phyloP scores from a whole-genome alignment of 2,797 vertebrate genomes.

The Artibeus jamaicensis region DNA sequence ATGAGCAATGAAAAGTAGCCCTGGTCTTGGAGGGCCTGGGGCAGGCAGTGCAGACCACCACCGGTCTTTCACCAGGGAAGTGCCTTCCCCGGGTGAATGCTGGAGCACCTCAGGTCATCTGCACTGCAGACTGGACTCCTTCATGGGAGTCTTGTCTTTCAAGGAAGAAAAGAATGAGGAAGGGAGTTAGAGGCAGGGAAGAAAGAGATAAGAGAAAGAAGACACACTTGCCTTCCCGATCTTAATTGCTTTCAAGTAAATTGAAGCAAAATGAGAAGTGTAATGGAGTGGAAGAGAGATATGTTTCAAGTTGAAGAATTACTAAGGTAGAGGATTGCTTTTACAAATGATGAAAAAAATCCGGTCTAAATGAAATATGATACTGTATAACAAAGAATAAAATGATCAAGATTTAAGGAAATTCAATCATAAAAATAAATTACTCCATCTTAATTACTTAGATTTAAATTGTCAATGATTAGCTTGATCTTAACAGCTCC shows the following conservation, averaged over 20 bases:
- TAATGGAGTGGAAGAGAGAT: conserved; percentile 54
- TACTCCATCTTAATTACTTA: conserved; percentile 46
- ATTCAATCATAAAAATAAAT: conserved; percentile 39
- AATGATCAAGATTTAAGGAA: conserved; percentile 49
- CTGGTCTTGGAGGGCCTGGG: fast-evolving
- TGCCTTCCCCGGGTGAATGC: not conserved
- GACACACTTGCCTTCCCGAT: not conserved
- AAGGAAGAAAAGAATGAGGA: not conserved
- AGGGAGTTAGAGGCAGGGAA: not conserved
- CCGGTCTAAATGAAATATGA: conserved; percentile 41
- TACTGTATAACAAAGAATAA: conserved; percentile 37
- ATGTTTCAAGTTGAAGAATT: conserved; percentile 31
- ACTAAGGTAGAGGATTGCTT: not conserved
- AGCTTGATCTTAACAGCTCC: conserved; percentile 45
- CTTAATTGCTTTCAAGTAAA: conserved; percentile 63
- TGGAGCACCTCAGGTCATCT: not conserved
- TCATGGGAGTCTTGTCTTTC: not conserved
- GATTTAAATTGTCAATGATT: conserved; percentile 56
- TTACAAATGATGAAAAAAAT: conserved; percentile 46
- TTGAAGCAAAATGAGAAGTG: conserved; percentile 61
- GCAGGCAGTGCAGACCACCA: fast-evolving
- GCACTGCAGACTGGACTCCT: not conserved
- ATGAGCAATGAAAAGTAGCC: not conserved
- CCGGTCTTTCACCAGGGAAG: too few species aligned
- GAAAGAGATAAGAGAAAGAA: not conserved